Evolutionary conservation across 2,113 vertebrate species (phyloP), one percentile per base, ranked within the genome.

Genomic region (Tetraodon nigroviridis): DNA sequence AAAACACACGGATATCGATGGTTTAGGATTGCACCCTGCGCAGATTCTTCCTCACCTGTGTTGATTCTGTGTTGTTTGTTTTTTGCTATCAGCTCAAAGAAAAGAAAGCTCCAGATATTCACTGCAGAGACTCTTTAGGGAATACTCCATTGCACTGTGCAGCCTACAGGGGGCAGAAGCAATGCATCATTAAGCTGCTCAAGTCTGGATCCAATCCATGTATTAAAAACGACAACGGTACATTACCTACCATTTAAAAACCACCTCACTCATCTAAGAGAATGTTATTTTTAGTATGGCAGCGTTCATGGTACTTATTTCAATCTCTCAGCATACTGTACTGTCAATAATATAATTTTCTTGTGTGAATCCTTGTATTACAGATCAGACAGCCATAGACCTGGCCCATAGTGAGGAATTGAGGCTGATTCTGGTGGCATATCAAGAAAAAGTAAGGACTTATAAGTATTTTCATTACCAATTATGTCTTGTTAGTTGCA

Each of bases 81-180:
- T 45, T 61, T 8, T 54, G 11, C 37, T 51, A 55, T 19, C 67
- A 97, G 95, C 87, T 98, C 69, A 91, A 88, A 84, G 88, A 75
- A 41, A 87, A 91, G 27, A 91, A 87, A 14, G 88, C 90, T 57
- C 92, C 92, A 37, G 81, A 93, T 62, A 84, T 97, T 58, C 92
- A 97, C 77, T 97, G 95, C 69, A 90, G 81, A 16, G 95, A 98
- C 80, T 87, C 89, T 18, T 80, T 94, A 80, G 94, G 94, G 52
- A 96, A 98, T 44, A 97, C 94, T 0, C 92, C 95, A 1, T 81
- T 98, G 78, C 95, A 97, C 61, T 93, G 94, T 78, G 94, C 94
- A 15, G 92, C 93, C 1, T 94, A 95, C 83, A 94, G 95, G 60
- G 93, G 92, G 67, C 93, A 94, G 71, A 93, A 93, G 67, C 91